Evolutionary conservation across 2,888 invertebrate genomes (phyloP), one percentile per base, ranked within the genome.

Genomic region (Pseudolycoriella hygida): DNA sequence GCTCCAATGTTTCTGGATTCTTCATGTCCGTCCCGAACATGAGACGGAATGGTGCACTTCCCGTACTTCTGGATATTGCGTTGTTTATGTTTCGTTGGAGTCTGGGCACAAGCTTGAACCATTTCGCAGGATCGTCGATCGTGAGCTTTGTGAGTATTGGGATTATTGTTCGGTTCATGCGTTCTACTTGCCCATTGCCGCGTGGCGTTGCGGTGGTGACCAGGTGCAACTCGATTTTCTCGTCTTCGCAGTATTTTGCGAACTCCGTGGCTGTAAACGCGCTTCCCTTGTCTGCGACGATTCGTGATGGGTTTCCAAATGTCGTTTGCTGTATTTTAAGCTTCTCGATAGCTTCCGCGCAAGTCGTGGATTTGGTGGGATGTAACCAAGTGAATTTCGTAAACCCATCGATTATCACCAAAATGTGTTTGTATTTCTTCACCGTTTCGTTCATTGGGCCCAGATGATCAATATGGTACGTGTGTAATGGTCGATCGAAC

Each of bases 211-310:
- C 52, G 8, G 48, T 48, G 6, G 48, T 48, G 14, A 59, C 58
- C 11, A 42, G 18, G 1, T 52, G 25, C 44, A 58, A 59, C 17
- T 56, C 30, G 32, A 64, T 60, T 1, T 46, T 47, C 45, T 60
- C 55, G 1, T 55, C 51, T n/a, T 52, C 19, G 46, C 61, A 60
- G 48, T 58, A 62, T 1, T 56, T 48, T 47, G 52, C 20, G 42
- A 64, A 64, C 2, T 54, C 55, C 11, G 53, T 44, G 2, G 59
- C 54, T 1, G 57, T 59, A 46, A 63, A 64, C 10, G 62, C 60
- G 10, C 57, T 52, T 15, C 59, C 58, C 49, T 53, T 50, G 44
- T 61, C 60, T 0, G 57, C 54, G 5, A 62, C 52, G 2, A 61
- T 53, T 43, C 56, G 50, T n/a, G 12, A 34, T 8, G 60, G 60